Evolutionary conservation across 30 jellyfish, hydroid and myxozoan species (phyloP).

Genomic region (Pelagia noctiluca): DNA sequence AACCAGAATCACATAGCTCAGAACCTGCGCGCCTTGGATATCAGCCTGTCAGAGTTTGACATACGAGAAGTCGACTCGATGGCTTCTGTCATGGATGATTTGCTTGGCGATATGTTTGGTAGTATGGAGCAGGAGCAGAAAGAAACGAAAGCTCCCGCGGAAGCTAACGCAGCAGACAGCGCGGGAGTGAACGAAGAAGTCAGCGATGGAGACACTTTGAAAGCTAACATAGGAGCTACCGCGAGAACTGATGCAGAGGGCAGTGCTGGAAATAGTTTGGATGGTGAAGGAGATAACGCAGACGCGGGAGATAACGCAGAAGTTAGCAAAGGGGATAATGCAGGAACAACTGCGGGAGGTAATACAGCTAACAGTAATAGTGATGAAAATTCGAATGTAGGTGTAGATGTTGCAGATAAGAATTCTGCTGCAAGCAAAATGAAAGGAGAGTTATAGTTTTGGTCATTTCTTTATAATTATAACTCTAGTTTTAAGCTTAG

Average conservation of each 20-base stretch:
- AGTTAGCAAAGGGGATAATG: too few relatives aligned
- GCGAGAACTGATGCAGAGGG: slow-evolving; percentile 2
- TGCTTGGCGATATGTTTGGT: slow-evolving; percentile 14
- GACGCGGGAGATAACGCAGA: too few relatives aligned
- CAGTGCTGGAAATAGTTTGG: too few relatives aligned
- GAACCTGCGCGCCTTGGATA: slow-evolving; percentile 88
- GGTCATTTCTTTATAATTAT: too few relatives aligned
- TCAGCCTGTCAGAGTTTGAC: slow-evolving; percentile 66
- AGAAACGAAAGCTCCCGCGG: neutral
- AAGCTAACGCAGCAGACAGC: neutral
- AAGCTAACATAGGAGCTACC: neutral
- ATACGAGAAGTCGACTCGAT: slow-evolving; percentile 63
- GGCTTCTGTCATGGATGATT: slow-evolving; percentile 62
- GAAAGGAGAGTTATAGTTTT: too few relatives aligned
- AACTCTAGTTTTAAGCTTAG: too few relatives aligned
- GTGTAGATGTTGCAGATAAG: too few relatives aligned
- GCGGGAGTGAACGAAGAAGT: neutral
- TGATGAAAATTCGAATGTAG: too few relatives aligned
- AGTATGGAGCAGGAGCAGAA: neutral
- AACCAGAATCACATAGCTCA: slow-evolving; percentile 90
- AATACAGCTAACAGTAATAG: too few relatives aligned
- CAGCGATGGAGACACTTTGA: neutral
- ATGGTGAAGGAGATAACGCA: too few relatives aligned
- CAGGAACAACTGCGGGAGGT: too few relatives aligned
- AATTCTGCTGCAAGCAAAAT: too few relatives aligned